A percentile compares a stretch with the other conserved stretches of the same genome.
Evolutionary conservation across 2,888 invertebrate species (phyloP).

Genomic region (Caenorhabditis sp.): DNA sequence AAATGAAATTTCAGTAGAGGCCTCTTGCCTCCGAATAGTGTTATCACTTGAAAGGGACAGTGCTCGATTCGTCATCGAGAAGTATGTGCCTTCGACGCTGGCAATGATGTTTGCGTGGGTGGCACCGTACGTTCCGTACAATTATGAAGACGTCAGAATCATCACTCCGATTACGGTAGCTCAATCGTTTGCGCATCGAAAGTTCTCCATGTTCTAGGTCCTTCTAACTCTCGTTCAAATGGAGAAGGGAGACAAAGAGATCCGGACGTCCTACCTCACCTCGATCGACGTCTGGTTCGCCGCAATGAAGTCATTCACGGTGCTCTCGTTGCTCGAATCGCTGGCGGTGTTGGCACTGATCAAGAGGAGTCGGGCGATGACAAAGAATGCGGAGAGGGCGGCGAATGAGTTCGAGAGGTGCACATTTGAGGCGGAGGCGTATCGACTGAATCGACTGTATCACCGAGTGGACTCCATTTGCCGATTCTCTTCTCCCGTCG

Average conservation of each 20-base stretch:
- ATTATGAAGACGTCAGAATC: slow-evolving; percentile 78
- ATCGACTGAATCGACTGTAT: slow-evolving; percentile 69
- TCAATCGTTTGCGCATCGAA: no score
- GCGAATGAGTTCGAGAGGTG: slow-evolving; percentile 72
- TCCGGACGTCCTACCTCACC: slow-evolving; percentile 75
- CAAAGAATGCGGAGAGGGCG: slow-evolving; percentile 72
- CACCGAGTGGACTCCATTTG: slow-evolving; percentile 72
- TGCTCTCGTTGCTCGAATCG: slow-evolving; percentile 76
- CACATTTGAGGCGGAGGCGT: slow-evolving; percentile 62
- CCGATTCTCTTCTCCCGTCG: slow-evolving; percentile 56
- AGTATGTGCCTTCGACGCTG: slow-evolving; percentile 69
- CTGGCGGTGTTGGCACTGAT: slow-evolving; percentile 74
- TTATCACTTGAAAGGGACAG: slow-evolving; percentile 75
- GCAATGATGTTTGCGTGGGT: slow-evolving; percentile 78
- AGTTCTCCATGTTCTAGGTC: slow-evolving; percentile 67
- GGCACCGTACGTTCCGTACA: slow-evolving; percentile 77
- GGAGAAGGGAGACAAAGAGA: slow-evolving; percentile 76
- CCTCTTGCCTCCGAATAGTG: slow-evolving; percentile 74
- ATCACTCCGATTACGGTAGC: slow-evolving; percentile 79
- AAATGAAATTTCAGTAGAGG: slow-evolving; percentile 67
- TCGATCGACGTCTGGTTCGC: slow-evolving; percentile 77
- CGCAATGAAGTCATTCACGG: slow-evolving; percentile 74
- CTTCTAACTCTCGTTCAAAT: slow-evolving; percentile 78
- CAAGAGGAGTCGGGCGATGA: slow-evolving; percentile 74
- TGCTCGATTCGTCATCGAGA: slow-evolving; percentile 76